Base-by-base conservation (phyloP, 2,113 vertebrate genomes). In the Eleginops maclovinus region DNA sequence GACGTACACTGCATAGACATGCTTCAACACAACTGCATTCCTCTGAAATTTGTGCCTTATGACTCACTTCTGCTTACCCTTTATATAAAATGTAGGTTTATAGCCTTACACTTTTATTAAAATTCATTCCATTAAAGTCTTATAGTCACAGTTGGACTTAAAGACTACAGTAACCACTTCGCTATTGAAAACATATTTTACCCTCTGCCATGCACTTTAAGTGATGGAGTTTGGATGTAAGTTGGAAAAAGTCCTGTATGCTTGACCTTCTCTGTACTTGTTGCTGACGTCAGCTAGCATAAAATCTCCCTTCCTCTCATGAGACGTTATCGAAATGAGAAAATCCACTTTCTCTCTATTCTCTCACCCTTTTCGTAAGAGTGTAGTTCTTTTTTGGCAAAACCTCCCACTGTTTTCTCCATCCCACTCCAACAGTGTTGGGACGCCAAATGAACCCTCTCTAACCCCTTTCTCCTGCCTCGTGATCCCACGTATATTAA, bases 31-130 rank as follows among this genome's bases (percentile, higher is more conserved):
- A 47, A 80, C 71, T 67, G 54, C 24, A 46, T 73, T 55, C 51
- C 62, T 26, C 17, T 76, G 82, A 77, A 86, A 91, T 90, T 87
- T 87, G 81, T 59, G 74, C 86, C 81, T 82, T 82, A 83, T 85
- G 84, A 78, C 46, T 82, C 59, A 66, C 70, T 84, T 49, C 15
- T 78, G 62, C 62, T 26, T 41, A 24, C 21, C 53, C 75, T 85
- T 75, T 86, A 80, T 84, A 77, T 66, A 2, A 85, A 81, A 66
- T 46, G 17, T 31, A 66, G 55, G 55, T 79, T 78, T 59, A 26
- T 31, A 40, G 53, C 69, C 77, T 69, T 77, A 85, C 82, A 80
- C 65, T 60, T 87, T 72, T 72, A 82, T 73, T 71, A 62, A 51
- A 86, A 81, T 77, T 43, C 24, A 50, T 81, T 77, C 58, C 58